Base-by-base conservation (phyloP, 1,140 invertebrate species). In the Ylistrum balloti region DNA sequence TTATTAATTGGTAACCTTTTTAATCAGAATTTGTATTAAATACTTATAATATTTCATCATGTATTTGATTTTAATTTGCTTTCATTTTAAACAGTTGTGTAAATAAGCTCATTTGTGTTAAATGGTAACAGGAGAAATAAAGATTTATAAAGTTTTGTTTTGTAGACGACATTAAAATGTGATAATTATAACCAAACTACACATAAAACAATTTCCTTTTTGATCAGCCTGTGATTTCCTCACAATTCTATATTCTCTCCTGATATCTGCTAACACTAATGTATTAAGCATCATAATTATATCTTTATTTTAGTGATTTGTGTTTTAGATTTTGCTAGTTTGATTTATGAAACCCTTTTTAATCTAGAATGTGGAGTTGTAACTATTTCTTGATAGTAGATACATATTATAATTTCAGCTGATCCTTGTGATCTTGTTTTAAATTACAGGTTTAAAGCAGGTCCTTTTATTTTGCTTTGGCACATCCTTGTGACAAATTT, bases 121-220 rank as follows among this genome's bases (percentile, higher is more conserved):
- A n/a, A 74, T 74, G n/a, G 56, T 74, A 74, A 28, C 56, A 74
- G 56, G 56, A 74, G 56, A 28, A n/a, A 74, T 74, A 28, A 74
- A 3, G 3, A 17, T 48, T 48, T 20, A 9, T 20, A 48, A 48
- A 48, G 2, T 38, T 38, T 38, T n/a, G n/a, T n/a, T n/a, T n/a
- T n/a, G n/a, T n/a, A n/a, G n/a, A n/a, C n/a, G n/a, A n/a, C n/a
- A n/a, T n/a, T n/a, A n/a, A n/a, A n/a, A n/a, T n/a, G n/a, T n/a
- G n/a, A n/a, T n/a, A n/a, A n/a, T n/a, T n/a, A n/a, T n/a, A n/a
- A n/a, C n/a, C n/a, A n/a, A n/a, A n/a, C n/a, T n/a, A n/a, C n/a
- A n/a, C n/a, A n/a, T n/a, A n/a, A n/a, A n/a, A n/a, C n/a, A n/a
- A n/a, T n/a, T n/a, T n/a, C n/a, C n/a, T n/a, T n/a, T n/a, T n/a